Base-by-base conservation (phyloP, 2,888 invertebrate genomes). In the Hybos culiciformis region DNA sequence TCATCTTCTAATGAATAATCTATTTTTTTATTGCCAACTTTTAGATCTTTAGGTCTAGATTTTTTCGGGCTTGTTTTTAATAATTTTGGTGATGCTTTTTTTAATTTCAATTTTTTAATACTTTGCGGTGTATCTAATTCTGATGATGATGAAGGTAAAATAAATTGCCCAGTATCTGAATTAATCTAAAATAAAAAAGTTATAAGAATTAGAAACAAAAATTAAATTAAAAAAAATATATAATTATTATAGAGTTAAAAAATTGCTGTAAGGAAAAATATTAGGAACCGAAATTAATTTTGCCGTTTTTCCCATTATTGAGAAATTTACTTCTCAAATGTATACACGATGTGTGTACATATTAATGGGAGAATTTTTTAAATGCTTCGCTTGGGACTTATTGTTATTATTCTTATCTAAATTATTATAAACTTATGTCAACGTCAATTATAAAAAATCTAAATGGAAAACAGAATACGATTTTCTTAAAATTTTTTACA, bases 31-130 rank as follows among this genome's bases (percentile, higher is more conserved):
- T 8, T n/a, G 21, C 21, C 19, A 19, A 36, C 19, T 36, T 36
- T 36, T 21, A 62, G 54, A 19, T 62, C 57, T 43, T 59, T 58
- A 17, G 63, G 63, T 5, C 65, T 48, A 0, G 49, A 37, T 43
- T 63, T 61, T 19, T 59, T 63, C 1, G 46, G 42, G 3, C 62
- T 61, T 46, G 57, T 55, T 32, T 62, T 60, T 43, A 63, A 49
- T 31, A 56, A 58, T 18, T 62, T 60, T 1, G 62, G 59, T 1
- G 56, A 56, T 24, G 58, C 59, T n/a, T 60, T 59, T 49, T 64
- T 66, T 19, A 55, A 57, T 51, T 64, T 66, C 1, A 63, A 48
- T 46, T 65, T 65, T 47, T 66, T 66, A 32, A 60, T 62, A 49
- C 62, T 63, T 7, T 56, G 53, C 5, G 64, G 62, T 5, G 65